Evolutionary conservation across 1,140 invertebrate species (phyloP), one percentile per base, ranked within the genome.

Genomic region (Diprion similis): DNA sequence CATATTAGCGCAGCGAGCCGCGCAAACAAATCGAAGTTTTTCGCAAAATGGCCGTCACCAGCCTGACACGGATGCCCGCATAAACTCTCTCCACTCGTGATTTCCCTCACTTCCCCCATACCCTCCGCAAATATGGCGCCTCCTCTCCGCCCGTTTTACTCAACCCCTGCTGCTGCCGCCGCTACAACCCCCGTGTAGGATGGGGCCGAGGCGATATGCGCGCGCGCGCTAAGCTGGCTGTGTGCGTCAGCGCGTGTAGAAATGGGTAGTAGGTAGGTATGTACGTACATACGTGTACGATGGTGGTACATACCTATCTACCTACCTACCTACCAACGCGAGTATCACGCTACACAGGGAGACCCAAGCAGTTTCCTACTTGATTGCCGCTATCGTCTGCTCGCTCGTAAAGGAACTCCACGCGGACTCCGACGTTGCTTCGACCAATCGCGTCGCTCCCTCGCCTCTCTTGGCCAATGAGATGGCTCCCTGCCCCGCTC

Each of bases 341-440:
- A 87, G 87, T 88, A 88, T 86, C 85, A 79, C 82, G 79, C 46
- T 17, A 17, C 85, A 80, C 85, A 87, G 83, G 87, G 85, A 88
- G 83, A 85, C 85, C 86, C 85, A 86, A 88, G 86, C 85, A 88
- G 86, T 87, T 88, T 88, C 85, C 86, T 87, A 87, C 85, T 88
- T 88, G 87, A 87, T 88, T 87, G 87, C 86, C 85, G 85, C 85
- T 87, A 87, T 87, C 87, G 86, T 84, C 82, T 84, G 81, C 81
- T 78, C 79, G 77, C 74, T 78, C 77, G 82, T 78, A 82, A 82
- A 82, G 77, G 77, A 77, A 83, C 68, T 88, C 86, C 86, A 75
- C 84, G 84, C 84, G 86, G 86, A 87, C 72, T 68, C 37, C 0
- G 10, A n/a, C 65, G 17, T 18, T 70, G 46, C 78, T 78, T 83